These are phyloP conservation scores for Synergus gifuensis DNA, from an alignment of 2,888 invertebrate genomes.

Conservation along the genomic window DNA sequence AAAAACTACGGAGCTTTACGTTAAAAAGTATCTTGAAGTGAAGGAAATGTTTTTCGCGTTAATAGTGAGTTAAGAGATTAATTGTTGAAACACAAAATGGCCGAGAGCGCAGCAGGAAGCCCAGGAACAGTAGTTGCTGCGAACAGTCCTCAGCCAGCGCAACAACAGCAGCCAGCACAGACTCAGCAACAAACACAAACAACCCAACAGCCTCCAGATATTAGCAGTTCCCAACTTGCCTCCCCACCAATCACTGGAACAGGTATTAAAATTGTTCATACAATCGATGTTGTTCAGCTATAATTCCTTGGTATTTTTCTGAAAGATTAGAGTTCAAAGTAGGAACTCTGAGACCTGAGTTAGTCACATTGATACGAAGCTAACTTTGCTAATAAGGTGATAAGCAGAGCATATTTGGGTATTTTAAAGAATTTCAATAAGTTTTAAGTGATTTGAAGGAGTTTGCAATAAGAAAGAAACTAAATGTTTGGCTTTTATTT, in stretches of 20 bases:
- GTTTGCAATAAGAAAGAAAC: no score
- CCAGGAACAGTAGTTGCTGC: conserved; percentile 64
- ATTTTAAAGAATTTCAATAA: no score
- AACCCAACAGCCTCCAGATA: conserved; percentile 73
- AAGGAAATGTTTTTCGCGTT: conserved; percentile 44
- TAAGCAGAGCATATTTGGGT: no score
- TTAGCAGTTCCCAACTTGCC: conserved; percentile 75
- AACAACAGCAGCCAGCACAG: conserved; percentile 59
- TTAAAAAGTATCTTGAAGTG: not conserved
- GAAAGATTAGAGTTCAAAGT: no score
- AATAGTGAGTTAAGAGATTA: conserved; percentile 47
- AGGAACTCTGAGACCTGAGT: no score
- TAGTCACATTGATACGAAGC: no score
- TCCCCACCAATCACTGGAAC: conserved; percentile 76
- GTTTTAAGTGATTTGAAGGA: no score
- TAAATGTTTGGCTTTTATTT: no score
- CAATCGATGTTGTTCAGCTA: not conserved
- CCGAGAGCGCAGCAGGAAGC: conserved; percentile 74
- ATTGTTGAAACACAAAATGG: conserved; percentile 63
- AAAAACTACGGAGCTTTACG: not conserved
- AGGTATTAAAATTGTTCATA: conserved; percentile 66
- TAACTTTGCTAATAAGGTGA: no score
- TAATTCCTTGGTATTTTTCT: not conserved
- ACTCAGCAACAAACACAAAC: conserved; percentile 48
- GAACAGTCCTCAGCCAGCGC: conserved; percentile 70